These are phyloP conservation scores for Melanerpes aurifrons DNA, from an alignment of 2,113 vertebrate species.

Conservation along the genomic window DNA sequence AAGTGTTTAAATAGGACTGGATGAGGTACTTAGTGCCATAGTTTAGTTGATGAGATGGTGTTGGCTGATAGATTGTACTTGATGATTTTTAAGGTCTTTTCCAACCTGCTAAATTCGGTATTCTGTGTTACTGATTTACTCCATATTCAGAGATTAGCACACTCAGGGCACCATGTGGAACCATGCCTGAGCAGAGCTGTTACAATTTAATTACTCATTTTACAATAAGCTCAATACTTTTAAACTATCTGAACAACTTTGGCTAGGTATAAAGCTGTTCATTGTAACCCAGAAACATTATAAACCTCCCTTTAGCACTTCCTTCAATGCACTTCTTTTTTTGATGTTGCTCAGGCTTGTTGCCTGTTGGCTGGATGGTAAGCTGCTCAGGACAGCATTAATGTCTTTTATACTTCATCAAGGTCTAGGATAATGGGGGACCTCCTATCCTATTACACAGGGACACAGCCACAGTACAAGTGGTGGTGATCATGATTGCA, in stretches of 20 bases:
- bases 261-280: neutral
- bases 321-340: neutral
- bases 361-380: neutral
- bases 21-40: no score
- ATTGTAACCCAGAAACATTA: neutral
- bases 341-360: neutral
- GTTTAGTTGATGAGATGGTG: no score
- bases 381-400: neutral
- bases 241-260: neutral
- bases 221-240: neutral
- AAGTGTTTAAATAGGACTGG: no score
- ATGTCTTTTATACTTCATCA: neutral
- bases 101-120: no score
- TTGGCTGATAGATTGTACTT: no score
- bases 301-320: neutral
- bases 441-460: neutral
- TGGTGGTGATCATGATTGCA: constrained; percentile 16
- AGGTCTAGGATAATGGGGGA: neutral
- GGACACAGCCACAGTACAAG: neutral
- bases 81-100: no score
- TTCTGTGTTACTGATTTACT: neutral
- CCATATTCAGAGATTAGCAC: neutral
- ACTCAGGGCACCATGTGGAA: neutral
- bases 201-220: constrained; percentile 4
- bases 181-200: neutral